phyloP scores from a whole-genome alignment of 2,888 invertebrate genomes.

The Electrophaes corylata region DNA sequence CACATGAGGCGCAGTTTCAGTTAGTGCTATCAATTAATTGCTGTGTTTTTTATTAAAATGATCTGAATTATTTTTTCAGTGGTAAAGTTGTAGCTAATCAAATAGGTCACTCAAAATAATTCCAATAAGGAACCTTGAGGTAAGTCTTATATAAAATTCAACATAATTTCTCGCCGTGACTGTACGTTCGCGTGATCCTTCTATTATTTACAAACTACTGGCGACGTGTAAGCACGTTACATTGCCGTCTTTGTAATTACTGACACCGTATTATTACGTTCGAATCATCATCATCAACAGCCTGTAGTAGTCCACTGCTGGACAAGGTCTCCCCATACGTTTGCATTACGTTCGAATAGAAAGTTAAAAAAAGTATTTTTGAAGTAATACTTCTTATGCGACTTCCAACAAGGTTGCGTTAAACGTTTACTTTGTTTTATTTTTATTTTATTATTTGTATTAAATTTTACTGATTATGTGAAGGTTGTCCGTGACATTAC shows the following conservation, averaged over 20 bases:
- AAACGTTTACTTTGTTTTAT: too few species aligned
- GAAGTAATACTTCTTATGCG: too few species aligned
- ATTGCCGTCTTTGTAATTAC: background rate
- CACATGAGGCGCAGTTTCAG: too few species aligned
- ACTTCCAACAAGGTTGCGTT: too few species aligned
- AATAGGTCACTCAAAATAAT: background rate
- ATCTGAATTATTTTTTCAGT: too few species aligned
- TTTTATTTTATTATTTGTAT: too few species aligned
- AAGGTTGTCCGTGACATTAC: too few species aligned
- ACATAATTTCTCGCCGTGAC: conserved; percentile 2
- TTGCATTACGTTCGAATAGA: too few species aligned
- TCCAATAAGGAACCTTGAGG: background rate
- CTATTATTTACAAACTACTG: conserved; percentile 23
- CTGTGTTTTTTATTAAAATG: too few species aligned
- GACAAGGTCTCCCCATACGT: background rate
- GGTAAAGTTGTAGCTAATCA: background rate
- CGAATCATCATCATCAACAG: background rate
- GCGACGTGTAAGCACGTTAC: conserved; percentile 12
- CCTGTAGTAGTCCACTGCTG: background rate
- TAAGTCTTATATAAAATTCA: conserved; percentile 12
- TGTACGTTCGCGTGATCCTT: conserved; percentile 23
- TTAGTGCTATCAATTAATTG: too few species aligned
- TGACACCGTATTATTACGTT: background rate
- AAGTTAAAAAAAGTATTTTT: too few species aligned
- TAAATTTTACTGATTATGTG: too few species aligned